Percentiles rank a stretch among this genome's conserved stretches.
Evolutionary conservation across 2,797 vertebrate species (phyloP).

Genomic region (Hemibagrus guttatus): DNA sequence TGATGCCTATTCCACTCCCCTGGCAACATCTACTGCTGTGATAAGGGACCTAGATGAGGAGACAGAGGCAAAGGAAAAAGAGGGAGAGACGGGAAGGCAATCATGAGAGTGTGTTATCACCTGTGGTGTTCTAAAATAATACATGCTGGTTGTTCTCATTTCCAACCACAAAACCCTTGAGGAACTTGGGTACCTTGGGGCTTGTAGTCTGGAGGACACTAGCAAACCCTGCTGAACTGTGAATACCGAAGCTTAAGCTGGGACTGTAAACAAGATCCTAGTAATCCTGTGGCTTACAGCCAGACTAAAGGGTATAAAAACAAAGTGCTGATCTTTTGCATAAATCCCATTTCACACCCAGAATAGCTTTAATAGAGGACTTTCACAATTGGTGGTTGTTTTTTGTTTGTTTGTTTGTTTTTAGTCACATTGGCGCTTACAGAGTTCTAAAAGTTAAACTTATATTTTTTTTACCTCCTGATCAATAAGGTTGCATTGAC

Average conservation of each 20-base stretch:
- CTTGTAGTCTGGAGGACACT: slow-evolving; percentile 3
- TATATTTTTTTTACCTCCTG: not conserved
- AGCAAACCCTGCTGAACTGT: slow-evolving; percentile 19
- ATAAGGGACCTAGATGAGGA: slow-evolving; percentile 61
- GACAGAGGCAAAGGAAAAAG: slow-evolving; percentile 26
- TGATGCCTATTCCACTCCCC: slow-evolving; percentile 57
- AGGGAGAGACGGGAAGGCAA: slow-evolving; percentile 30
- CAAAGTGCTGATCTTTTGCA: slow-evolving; percentile 20
- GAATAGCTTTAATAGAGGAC: not conserved
- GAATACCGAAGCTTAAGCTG: slow-evolving; percentile 18
- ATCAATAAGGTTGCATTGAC: not conserved
- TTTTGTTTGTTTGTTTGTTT: not conserved
- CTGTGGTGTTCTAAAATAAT: slow-evolving; percentile 39
- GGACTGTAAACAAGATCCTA: slow-evolving; percentile 34
- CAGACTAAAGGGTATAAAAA: not conserved
- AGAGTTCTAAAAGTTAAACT: not conserved
- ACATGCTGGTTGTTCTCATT: slow-evolving; percentile 28
- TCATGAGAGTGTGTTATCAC: slow-evolving; percentile 32
- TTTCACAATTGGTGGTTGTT: not conserved
- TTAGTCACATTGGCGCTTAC: not conserved
- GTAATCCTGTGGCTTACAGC: slow-evolving; percentile 26
- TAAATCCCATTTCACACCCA: slow-evolving; percentile 21
- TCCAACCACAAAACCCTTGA: slow-evolving; percentile 26
- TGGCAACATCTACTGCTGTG: slow-evolving; percentile 41
- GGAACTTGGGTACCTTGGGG: slow-evolving; percentile 27